These are phyloP conservation scores for Cyclophora punctaria DNA, from an alignment of 2,888 invertebrate species.

Conservation along the genomic window DNA sequence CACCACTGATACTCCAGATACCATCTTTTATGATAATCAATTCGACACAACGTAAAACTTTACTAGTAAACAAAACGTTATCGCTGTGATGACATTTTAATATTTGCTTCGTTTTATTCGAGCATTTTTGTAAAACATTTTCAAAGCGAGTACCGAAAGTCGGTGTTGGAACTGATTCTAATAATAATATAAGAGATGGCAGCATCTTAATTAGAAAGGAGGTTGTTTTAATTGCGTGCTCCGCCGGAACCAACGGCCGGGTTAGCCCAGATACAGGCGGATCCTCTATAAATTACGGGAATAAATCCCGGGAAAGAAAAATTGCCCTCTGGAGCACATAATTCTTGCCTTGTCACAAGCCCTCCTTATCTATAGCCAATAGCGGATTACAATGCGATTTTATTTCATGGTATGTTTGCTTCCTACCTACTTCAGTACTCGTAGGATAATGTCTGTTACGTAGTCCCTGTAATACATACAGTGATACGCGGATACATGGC, in stretches of 20 bases:
- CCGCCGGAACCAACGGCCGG: conserved; percentile 45
- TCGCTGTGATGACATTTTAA: neutral
- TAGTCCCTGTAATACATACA: too few species aligned
- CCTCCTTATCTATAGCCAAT: conserved; percentile 74
- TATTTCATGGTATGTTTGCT: conserved; percentile 66
- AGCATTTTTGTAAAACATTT: neutral
- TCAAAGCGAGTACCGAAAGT: neutral
- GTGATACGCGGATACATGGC: too few species aligned
- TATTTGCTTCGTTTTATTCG: neutral
- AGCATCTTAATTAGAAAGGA: conserved; percentile 47
- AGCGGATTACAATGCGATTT: conserved; percentile 76
- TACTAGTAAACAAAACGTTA: neutral
- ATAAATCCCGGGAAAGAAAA: conserved; percentile 75
- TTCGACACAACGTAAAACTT: neutral
- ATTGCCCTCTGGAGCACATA: conserved; percentile 76
- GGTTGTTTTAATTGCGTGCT: conserved; percentile 63
- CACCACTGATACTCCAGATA: conserved; percentile 11
- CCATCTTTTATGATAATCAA: conserved; percentile 9
- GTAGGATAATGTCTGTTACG: neutral
- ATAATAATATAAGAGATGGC: conserved; percentile 11
- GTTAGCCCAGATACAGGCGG: conserved; percentile 73
- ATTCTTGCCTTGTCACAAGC: conserved; percentile 76
- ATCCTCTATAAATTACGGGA: conserved; percentile 74
- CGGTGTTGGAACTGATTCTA: neutral
- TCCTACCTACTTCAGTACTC: conserved; percentile 28